These are phyloP conservation scores for Beris chalybata DNA, from an alignment of 2,888 invertebrate genomes.

Conservation along the genomic window DNA sequence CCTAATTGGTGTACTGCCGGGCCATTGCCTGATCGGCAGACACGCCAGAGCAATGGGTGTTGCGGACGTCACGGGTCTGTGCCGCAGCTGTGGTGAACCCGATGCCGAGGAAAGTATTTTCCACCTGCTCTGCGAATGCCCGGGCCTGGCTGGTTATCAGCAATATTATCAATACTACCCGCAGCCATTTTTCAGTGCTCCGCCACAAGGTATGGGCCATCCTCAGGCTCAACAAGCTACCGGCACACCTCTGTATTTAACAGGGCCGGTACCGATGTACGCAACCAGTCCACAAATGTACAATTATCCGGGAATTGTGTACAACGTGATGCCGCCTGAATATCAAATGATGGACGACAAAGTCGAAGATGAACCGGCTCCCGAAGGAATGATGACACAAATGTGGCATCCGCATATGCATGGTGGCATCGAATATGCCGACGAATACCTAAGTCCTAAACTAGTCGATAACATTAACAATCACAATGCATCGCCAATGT, in stretches of 20 bases:
- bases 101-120: too few species aligned
- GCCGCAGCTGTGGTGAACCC: too few species aligned
- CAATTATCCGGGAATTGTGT: constrained; percentile 46
- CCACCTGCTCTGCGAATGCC: too few species aligned
- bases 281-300: constrained; percentile 45
- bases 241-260: constrained; percentile 49
- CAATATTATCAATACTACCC: constrained; percentile 31
- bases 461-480: constrained; percentile 49
- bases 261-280: constrained; percentile 48
- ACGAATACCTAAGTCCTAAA: constrained; percentile 47
- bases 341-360: constrained; percentile 50
- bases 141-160: constrained; percentile 25
- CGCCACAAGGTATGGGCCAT: constrained; percentile 49
- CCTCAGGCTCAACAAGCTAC: constrained; percentile 54
- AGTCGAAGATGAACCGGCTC: constrained; percentile 46
- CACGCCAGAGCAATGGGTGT: too few species aligned
- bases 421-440: constrained; percentile 46
- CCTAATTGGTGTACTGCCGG: too few species aligned
- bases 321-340: constrained; percentile 49
- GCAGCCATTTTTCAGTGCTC: constrained; percentile 42
- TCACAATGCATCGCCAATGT: constrained; percentile 49
- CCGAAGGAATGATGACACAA: constrained; percentile 43
- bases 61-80: too few species aligned
- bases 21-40: too few species aligned
- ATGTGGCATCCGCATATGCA: constrained; percentile 49